Evolutionary conservation across 2,888 invertebrate species (phyloP).

Genomic region (Amblyteles armatorius): DNA sequence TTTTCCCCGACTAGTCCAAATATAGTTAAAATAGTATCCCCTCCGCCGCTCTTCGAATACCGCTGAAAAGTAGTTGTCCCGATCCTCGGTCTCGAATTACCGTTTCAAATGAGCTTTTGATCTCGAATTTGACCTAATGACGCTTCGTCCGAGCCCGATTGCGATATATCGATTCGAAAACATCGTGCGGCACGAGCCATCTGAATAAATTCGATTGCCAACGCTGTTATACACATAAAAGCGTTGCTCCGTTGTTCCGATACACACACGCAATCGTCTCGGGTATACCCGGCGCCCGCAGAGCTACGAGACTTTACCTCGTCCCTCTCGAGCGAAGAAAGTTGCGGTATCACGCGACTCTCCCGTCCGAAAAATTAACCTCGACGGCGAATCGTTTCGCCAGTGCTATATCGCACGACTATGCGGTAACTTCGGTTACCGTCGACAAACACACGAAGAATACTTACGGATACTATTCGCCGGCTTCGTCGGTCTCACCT

Average conservation of each 20-base stretch:
- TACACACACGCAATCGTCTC: not conserved
- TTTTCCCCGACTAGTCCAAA: not conserved
- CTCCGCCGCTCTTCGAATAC: not conserved
- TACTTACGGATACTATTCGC: constrained; percentile 9
- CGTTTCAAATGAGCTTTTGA: not conserved
- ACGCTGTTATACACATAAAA: not conserved
- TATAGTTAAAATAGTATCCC: not conserved
- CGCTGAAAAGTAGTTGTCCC: not conserved
- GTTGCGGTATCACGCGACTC: constrained; percentile 41
- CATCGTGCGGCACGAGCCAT: not conserved
- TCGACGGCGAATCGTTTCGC: not conserved
- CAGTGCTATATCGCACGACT: constrained; percentile 16
- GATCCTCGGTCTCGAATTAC: not conserved
- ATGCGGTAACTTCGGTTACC: constrained; percentile 39
- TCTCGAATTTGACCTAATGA: not conserved
- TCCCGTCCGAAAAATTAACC: constrained; percentile 26
- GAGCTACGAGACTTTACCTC: not conserved
- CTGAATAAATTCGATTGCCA: not conserved
- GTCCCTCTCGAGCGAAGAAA: constrained; percentile 20
- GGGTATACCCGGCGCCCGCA: not conserved
- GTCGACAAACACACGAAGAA: not conserved
- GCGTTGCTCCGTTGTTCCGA: not conserved
- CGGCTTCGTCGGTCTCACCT: not conserved
- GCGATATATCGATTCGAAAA: constrained; percentile 3
- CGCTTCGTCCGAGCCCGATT: not conserved